Base-by-base conservation (phyloP, 1,140 invertebrate genomes). In the Sitodiplosis mosellana region DNA sequence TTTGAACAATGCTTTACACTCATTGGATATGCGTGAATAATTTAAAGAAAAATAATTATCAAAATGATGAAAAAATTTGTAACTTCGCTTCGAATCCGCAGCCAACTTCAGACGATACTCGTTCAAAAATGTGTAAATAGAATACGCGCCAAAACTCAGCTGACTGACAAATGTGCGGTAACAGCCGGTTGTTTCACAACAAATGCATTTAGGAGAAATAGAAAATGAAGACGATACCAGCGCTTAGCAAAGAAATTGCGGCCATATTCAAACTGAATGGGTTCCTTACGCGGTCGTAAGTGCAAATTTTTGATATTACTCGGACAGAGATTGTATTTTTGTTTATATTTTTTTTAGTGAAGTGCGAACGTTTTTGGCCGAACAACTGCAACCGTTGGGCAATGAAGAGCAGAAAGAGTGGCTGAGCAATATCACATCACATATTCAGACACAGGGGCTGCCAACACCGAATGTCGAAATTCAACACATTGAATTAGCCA, bases 401-500 rank as follows among this genome's bases (percentile, higher is more conserved):
- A 38, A 53, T 1, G 50, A 57, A 2, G 70, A 73, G 37, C 60
- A 69, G 27, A 64, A 66, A 18, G 69, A 65, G 48, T 66, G 68
- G 52, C 56, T 75, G n/a, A 69, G 71, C 19, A 71, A 70, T 49
- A 58, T 74, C 19, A 67, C 68, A 2, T 59, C 63, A 47, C 71
- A 73, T 51, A 51, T 75, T 20, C 64, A 87, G 55, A 79, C 78
- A 37, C 82, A 87, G 58, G 76, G 80, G 51, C 63, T 88, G 15
- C 59, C 65, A 7, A 74, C 73, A 48, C 71, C 79, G 8, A 75
- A 83, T 46, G 74, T 93, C 41, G 78, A 81, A 51, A 72, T 76
- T 46, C 69, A 76, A 34, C 73, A 78, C 49, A 68, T 90, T 54
- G 79, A 86, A 63, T 57, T 72, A 52, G 86, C 85, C 14, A 76